Conservation (phyloP, 1,140 invertebrate genomes). For the Achroia grisella region DNA sequence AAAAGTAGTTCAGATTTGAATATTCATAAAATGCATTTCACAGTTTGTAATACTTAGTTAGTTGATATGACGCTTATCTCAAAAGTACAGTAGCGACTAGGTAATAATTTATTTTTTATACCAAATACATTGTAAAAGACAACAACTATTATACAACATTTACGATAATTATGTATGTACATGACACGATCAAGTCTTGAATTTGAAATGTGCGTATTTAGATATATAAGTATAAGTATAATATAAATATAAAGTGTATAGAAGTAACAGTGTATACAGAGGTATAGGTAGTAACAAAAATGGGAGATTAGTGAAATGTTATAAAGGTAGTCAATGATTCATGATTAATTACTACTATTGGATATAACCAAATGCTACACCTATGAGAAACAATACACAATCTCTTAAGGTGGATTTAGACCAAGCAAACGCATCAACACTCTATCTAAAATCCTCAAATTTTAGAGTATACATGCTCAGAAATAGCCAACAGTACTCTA, state of each 20-base stretch:
- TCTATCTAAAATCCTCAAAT: too few species aligned
- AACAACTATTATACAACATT: conserved; percentile 45
- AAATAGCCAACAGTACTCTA: too few species aligned
- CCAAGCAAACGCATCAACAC: too few species aligned
- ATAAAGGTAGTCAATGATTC: too few species aligned
- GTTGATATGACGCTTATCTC: conserved; percentile 10
- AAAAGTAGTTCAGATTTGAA: neutral
- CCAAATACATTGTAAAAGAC: conserved; percentile 30
- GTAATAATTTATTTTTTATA: conserved; percentile 19
- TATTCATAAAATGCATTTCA: neutral
- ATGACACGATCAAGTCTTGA: conserved; percentile 59
- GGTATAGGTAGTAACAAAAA: neutral
- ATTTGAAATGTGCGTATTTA: conserved; percentile 55
- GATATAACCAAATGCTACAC: too few species aligned
- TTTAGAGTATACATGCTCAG: too few species aligned
- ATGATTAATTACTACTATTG: too few species aligned
- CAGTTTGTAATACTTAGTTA: conserved; percentile 14
- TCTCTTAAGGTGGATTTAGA: too few species aligned
- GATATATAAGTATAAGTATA: conserved; percentile 11
- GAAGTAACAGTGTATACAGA: conserved; percentile 22
- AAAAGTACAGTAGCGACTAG: neutral
- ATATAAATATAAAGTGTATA: conserved; percentile 13
- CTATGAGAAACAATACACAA: neutral
- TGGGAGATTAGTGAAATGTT: neutral
- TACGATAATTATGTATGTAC: conserved; percentile 35